Evolutionary conservation across 2,888 invertebrate species (phyloP), one percentile per base, ranked within the genome.

Genomic region (Steinernema hermaphroditum): DNA sequence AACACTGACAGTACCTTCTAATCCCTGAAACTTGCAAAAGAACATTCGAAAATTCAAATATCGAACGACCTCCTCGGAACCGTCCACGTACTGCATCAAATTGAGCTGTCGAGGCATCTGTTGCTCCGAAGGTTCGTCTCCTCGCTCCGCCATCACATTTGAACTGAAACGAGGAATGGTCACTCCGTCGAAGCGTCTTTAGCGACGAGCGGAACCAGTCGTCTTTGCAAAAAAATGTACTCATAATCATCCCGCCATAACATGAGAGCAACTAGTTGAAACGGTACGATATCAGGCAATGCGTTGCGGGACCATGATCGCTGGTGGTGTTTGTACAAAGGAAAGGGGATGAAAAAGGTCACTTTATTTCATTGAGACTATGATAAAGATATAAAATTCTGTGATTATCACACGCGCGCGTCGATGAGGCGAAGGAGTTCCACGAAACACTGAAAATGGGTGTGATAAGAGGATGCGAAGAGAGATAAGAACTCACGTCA

Each of bases 261-360:
- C 62, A 62, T 62, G 62, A 29, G 62, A 62, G 32, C 62, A 62
- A 62, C 62, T 62, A 29, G 16, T 29, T 62, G 62, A 62, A 62
- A 62, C 62, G n/a, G 6, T 62, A 62, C 62, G 62, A 62, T 62
- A 62, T 62, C 62, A 62, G 62, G 62, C 12, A 29, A 32, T 16
- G 16, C 62, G 32, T 16, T 29, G 32, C 32, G 62, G n/a, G 62
- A 62, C 62, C 62, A 62, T 62, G 62, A 19, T 62, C 62, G 62
- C 27, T 32, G 27, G 32, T 29, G 62, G 62, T 29, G 6, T 27
- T 22, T 29, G 19, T 19, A 46, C 46, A 16, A 19, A 46, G 46
- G n/a, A n/a, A 46, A n/a, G 6, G 50, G 46, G 46, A 14, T 12
- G 43, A n/a, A n/a, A 19, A 46, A 19, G 46, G 46, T 19, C 22